Percentiles rank a stretch among this genome's conserved stretches.
Conservation (phyloP, 1,140 invertebrate species). For the Drosophila yakuba region DNA sequence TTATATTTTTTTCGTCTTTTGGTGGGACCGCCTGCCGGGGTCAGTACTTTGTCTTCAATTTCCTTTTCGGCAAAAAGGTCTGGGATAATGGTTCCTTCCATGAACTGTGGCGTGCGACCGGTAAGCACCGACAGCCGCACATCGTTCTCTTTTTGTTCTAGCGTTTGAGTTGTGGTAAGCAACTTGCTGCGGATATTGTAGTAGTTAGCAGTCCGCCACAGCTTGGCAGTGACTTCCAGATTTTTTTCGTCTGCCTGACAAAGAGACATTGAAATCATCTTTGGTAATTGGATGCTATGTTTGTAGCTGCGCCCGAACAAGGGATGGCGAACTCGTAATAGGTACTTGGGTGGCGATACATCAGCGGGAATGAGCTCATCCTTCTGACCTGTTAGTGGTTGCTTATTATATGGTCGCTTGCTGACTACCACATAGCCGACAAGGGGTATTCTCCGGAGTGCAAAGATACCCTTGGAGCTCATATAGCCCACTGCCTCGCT, state of each 20-base stretch:
- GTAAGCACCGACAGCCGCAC: conserved; percentile 64
- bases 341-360: conserved; percentile 11
- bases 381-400: background rate
- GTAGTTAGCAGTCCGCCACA: conserved; percentile 30
- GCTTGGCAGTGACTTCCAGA: background rate
- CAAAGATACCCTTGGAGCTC: conserved; percentile 43
- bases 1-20: conserved; percentile 1
- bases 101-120: conserved; percentile 43
- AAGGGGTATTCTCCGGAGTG: conserved; percentile 20
- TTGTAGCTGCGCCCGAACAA: conserved; percentile 61
- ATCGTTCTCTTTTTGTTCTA: conserved; percentile 59
- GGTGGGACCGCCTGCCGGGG: no score
- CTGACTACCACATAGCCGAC: conserved; percentile 44
- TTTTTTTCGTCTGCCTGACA: conserved; percentile 18
- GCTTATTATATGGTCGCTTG: conserved; percentile 33
- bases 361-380: conserved; percentile 5
- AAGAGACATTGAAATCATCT: conserved; percentile 9
- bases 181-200: conserved; percentile 46
- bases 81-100: conserved; percentile 3
- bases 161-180: conserved; percentile 32
- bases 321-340: conserved; percentile 51
- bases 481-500: conserved; percentile 47
- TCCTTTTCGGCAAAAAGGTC: background rate
- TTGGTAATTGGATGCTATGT: conserved; percentile 34
- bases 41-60: background rate